Percentiles rank a stretch among this genome's conserved stretches.
Evolutionary conservation across 2,797 vertebrate genomes (phyloP).

Genomic region (Petrocephalus schoutedeni): DNA sequence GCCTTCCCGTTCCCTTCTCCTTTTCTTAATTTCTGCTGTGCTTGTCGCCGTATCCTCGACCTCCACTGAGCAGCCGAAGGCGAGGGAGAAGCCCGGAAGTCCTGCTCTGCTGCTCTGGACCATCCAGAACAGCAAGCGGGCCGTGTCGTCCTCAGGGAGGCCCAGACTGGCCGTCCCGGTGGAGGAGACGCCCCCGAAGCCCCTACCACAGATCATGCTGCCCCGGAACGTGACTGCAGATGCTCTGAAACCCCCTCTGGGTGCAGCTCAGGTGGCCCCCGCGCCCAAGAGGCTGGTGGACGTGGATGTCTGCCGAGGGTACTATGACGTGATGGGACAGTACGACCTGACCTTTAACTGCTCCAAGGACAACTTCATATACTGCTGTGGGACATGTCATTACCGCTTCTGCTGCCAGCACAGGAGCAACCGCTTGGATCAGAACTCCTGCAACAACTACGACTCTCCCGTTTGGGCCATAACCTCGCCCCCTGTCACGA

Average conservation of each 20-base stretch:
- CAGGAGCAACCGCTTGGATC: slow-evolving; percentile 71
- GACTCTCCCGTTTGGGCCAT: slow-evolving; percentile 81
- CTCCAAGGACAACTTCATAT: slow-evolving; percentile 78
- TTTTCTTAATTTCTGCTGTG: slow-evolving; percentile 56
- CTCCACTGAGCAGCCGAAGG: slow-evolving; percentile 44
- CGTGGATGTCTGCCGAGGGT: slow-evolving; percentile 77
- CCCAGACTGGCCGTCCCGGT: slow-evolving; percentile 6
- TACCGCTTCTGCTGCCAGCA: slow-evolving; percentile 91
- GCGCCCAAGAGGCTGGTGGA: slow-evolving; percentile 54
- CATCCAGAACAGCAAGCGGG: slow-evolving; percentile 47
- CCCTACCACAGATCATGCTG: slow-evolving; percentile 70
- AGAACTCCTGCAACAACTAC: slow-evolving; percentile 78
- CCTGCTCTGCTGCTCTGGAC: slow-evolving; percentile 44
- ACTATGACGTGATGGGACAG: slow-evolving; percentile 90
- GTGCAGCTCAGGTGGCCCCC: slow-evolving; percentile 56
- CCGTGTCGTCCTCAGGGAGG: slow-evolving; percentile 36
- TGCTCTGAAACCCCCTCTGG: slow-evolving; percentile 55
- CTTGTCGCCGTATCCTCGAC: slow-evolving; percentile 52
- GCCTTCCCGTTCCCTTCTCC: slow-evolving; percentile 61
- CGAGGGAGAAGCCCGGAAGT: slow-evolving; percentile 37
- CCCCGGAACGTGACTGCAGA: slow-evolving; percentile 64
- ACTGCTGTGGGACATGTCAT: slow-evolving; percentile 86
- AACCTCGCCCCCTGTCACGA: slow-evolving; percentile 65
- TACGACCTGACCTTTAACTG: slow-evolving; percentile 86
- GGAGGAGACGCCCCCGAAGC: slow-evolving; percentile 55